phyloP scores from a whole-genome alignment of 2,797 vertebrate species.

The Crocidura indochinensis region DNA sequence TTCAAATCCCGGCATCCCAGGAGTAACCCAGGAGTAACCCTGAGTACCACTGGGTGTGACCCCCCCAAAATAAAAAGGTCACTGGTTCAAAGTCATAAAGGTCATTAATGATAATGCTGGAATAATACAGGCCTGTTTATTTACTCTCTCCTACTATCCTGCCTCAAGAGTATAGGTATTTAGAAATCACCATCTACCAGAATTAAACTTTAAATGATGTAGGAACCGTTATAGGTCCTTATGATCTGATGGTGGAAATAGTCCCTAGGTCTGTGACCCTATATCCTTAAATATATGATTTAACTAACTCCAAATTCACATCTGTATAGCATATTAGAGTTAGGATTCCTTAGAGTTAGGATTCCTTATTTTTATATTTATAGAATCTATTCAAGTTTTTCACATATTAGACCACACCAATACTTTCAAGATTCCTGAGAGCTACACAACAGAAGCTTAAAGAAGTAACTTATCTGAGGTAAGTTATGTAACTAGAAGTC shows the following conservation, averaged over 20 bases:
- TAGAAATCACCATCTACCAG: slow-evolving; percentile 32
- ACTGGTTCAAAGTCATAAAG: slow-evolving; percentile 18
- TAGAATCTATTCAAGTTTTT: slow-evolving; percentile 24
- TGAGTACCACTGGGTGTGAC: too few relatives aligned
- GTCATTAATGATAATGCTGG: neutral
- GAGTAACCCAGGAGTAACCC: too few relatives aligned
- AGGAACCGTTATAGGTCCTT: slow-evolving; percentile 38
- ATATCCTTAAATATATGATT: slow-evolving; percentile 46
- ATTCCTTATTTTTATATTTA: slow-evolving; percentile 35
- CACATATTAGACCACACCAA: slow-evolving; percentile 17
- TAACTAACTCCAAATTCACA: slow-evolving; percentile 49
- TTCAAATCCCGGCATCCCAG: too few relatives aligned
- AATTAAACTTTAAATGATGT: slow-evolving; percentile 62
- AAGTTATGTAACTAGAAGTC: neutral
- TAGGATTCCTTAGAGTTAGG: neutral
- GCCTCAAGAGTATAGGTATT: slow-evolving; percentile 18
- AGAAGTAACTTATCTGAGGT: neutral
- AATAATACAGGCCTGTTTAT: slow-evolving; percentile 21
- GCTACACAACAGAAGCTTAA: neutral
- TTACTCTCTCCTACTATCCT: neutral
- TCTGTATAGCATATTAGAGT: slow-evolving; percentile 32
- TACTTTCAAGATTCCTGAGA: slow-evolving; percentile 24
- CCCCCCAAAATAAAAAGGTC: too few relatives aligned
- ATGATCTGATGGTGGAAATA: slow-evolving; percentile 11
- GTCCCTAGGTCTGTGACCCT: neutral